A percentile compares a stretch with the other conserved stretches of the same genome.
Evolutionary conservation across 2,113 vertebrate species (phyloP).

Genomic region (Neogobius melanostomus): DNA sequence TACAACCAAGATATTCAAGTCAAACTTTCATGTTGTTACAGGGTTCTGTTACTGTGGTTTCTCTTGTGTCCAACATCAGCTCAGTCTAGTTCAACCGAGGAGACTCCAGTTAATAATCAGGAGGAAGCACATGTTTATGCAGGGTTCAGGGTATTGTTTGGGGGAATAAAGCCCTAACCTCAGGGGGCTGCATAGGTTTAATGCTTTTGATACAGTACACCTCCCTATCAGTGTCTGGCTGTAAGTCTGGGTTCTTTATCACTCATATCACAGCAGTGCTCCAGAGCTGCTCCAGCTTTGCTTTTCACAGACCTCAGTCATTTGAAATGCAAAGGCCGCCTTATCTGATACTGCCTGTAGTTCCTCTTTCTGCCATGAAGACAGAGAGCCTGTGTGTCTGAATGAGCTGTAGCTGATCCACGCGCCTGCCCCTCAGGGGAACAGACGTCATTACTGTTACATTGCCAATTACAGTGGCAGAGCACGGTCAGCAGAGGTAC

Average conservation of each 20-base stretch:
- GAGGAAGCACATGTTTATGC: constrained; percentile 31
- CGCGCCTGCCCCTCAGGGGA: constrained; percentile 51
- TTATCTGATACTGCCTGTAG: constrained; percentile 47
- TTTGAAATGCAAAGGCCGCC: constrained; percentile 63
- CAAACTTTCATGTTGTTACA: not conserved
- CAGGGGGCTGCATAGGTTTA: constrained; percentile 30
- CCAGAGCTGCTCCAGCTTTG: constrained; percentile 8
- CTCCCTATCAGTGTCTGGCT: constrained; percentile 20
- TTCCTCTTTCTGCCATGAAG: constrained; percentile 23
- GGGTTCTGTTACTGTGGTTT: constrained; percentile 11
- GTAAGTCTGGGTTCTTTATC: constrained; percentile 44
- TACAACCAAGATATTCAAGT: constrained; percentile 3
- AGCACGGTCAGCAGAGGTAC: constrained; percentile 43
- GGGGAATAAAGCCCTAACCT: constrained; percentile 24
- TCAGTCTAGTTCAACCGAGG: not conserved
- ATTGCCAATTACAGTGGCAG: constrained; percentile 63
- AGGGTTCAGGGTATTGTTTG: constrained; percentile 36
- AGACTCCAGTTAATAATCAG: constrained; percentile 26
- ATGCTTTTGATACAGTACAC: constrained; percentile 22
- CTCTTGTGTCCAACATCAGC: not conserved
- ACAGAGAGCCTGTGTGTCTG: constrained; percentile 14
- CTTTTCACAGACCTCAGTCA: constrained; percentile 40
- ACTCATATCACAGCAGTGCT: constrained; percentile 25
- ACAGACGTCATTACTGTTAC: constrained; percentile 54
- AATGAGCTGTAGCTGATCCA: constrained; percentile 50